These are phyloP conservation scores for Plagodis pulveraria DNA, from an alignment of 2,888 invertebrate genomes.

Conservation along the genomic window DNA sequence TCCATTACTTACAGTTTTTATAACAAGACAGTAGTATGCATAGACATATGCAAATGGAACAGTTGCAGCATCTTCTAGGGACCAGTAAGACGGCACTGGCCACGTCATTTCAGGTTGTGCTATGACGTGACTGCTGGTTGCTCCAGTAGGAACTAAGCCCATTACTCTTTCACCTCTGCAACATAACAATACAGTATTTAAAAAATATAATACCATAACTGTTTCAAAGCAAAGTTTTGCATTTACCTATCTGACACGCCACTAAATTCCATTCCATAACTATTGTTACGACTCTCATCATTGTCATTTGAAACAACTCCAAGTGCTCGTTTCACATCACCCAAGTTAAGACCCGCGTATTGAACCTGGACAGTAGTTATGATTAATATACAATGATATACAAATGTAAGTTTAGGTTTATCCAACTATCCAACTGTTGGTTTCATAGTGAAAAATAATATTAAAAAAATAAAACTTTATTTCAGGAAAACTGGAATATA, in stretches of 20 bases:
- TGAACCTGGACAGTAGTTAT: slow-evolving; percentile 38
- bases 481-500: too few species aligned
- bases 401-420: neutral
- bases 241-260: slow-evolving; percentile 57
- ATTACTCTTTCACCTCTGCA: neutral
- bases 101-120: neutral
- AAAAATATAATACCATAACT: slow-evolving; percentile 85
- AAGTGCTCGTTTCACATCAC: slow-evolving; percentile 51
- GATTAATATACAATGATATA: neutral
- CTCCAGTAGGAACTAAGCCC: neutral
- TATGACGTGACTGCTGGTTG: neutral
- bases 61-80: slow-evolving; percentile 1
- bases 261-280: slow-evolving; percentile 69
- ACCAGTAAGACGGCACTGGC: neutral
- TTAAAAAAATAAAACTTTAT: too few species aligned
- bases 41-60: slow-evolving; percentile 1
- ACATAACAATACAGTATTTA: neutral
- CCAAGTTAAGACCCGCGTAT: slow-evolving; percentile 33
- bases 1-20: neutral
- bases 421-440: too few species aligned
- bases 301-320: slow-evolving; percentile 35
- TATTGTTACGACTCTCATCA: slow-evolving; percentile 18
- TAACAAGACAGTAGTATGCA: neutral
- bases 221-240: slow-evolving; percentile 38
- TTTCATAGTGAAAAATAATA: too few species aligned